These are phyloP conservation scores for Macrosoma leucophasiata DNA, from an alignment of 2,888 invertebrate species.

Conservation along the genomic window DNA sequence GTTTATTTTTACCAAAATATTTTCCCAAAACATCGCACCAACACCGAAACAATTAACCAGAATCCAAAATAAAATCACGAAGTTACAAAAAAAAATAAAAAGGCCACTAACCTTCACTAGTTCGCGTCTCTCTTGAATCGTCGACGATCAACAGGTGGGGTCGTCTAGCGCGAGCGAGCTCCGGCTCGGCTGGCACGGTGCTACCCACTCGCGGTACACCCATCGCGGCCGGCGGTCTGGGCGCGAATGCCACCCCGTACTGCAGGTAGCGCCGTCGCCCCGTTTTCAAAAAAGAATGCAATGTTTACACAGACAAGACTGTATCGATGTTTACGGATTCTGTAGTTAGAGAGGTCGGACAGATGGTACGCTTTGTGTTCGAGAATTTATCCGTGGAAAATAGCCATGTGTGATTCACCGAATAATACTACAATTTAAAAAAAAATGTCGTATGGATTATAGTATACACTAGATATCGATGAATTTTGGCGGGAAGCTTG, in stretches of 20 bases:
- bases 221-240: conserved; percentile 65
- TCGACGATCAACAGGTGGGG: conserved; percentile 72
- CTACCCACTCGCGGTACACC: conserved; percentile 56
- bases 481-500: no score
- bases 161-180: conserved; percentile 49
- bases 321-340: no score
- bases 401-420: no score
- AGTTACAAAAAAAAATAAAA: conserved; percentile 6
- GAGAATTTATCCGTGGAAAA: no score
- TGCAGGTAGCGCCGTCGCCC: conserved; percentile 18
- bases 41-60: conserved; percentile 1
- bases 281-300: no score
- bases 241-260: conserved; percentile 57
- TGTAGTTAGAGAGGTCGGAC: no score
- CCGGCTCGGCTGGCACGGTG: conserved; percentile 51
- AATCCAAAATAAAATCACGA: conserved; percentile 10
- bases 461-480: no score
- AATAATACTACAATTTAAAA: no score
- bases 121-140: conserved; percentile 58
- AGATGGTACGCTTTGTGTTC: no score
- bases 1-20: no score
- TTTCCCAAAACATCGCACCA: conserved; percentile 1
- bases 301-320: no score
- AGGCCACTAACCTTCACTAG: conserved; percentile 54
- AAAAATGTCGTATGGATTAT: no score